Evolutionary conservation across 2,797 vertebrate species (phyloP).

Genomic region (Vultur gryphus): DNA sequence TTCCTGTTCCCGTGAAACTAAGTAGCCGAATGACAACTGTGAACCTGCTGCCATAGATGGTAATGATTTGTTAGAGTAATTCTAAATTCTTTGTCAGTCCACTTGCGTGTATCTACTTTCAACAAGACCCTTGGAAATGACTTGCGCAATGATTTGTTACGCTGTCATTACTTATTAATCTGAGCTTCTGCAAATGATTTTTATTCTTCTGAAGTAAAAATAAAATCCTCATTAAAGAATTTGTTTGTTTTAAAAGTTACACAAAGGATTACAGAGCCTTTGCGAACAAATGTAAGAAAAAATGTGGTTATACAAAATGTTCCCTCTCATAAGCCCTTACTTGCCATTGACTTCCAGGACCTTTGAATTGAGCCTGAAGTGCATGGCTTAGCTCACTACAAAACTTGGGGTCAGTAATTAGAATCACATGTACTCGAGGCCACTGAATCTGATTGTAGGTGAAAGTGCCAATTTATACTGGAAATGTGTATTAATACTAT

Average conservation of each 20-base stretch:
- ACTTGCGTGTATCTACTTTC: background rate
- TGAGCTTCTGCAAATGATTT: conserved; percentile 48
- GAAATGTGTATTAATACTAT: background rate
- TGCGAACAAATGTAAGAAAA: conserved; percentile 40
- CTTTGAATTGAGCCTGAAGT: conserved; percentile 4
- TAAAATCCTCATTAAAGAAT: conserved; percentile 42
- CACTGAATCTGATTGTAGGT: conserved; percentile 9
- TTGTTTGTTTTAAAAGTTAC: conserved; percentile 53
- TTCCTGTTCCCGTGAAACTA: background rate
- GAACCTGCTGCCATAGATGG: conserved; percentile 17
- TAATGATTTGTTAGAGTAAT: background rate
- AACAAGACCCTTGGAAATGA: conserved; percentile 15
- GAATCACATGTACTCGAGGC: conserved; percentile 49
- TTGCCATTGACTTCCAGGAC: conserved; percentile 30
- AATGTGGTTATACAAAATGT: conserved; percentile 28
- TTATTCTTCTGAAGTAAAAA: conserved; percentile 48
- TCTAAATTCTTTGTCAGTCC: background rate
- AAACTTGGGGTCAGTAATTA: conserved; percentile 40
- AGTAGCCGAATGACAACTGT: background rate
- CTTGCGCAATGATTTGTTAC: background rate
- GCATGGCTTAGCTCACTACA: background rate
- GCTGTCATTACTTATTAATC: conserved; percentile 47
- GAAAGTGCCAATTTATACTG: conserved; percentile 6
- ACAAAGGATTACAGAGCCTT: conserved; percentile 38
- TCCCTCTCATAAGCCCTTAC: background rate